Evolutionary conservation across 2,113 vertebrate genomes (phyloP), one percentile per base, ranked within the genome.

Genomic region (Vulpes ferrilata): DNA sequence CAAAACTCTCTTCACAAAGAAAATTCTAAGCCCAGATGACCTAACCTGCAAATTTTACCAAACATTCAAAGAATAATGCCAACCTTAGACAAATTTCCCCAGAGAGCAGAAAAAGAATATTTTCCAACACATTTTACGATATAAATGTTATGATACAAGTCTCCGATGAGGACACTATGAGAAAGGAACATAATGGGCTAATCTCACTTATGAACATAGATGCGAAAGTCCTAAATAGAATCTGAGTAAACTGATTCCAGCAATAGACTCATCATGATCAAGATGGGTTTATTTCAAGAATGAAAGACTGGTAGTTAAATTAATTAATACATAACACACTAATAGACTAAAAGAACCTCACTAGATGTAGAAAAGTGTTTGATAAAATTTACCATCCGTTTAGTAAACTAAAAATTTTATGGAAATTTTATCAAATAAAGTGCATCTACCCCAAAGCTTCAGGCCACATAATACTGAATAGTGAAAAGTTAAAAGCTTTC

Each of bases 401-500:
- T 62, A 88, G 76, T 43, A 94, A 90, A 90, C 57, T 81, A 86
- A 88, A 97, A 91, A 86, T 38, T 95, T 3, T 85, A 82, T 32
- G 60, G 1, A 94, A 88, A 88, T 92, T n/a, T 84, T 81, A 95
- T 82, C 6, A 13, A 69, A 82, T 94, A 69, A 79, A 94, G 20
- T 55, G 11, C 1, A 88, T 79, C 59, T 92, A 95, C 13, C 60
- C 12, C 55, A 91, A 96, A 89, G 8, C 23, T 93, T 97, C 59
- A 85, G 19, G 60, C 86, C 95, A 95, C 30, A 88, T 87, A 32
- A 57, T 20, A 92, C 43, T 73, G 82, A 95, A 59, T 32, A 92
- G n/a, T 92, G 57, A 90, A 81, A 74, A 95, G 32, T 82, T 94
- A 23, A 89, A 91, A 84, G 57, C 32, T 97, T 97, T 84, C 25